These are phyloP conservation scores for Cryptocephalus primarius DNA, from an alignment of 2,888 invertebrate genomes.

Conservation along the genomic window DNA sequence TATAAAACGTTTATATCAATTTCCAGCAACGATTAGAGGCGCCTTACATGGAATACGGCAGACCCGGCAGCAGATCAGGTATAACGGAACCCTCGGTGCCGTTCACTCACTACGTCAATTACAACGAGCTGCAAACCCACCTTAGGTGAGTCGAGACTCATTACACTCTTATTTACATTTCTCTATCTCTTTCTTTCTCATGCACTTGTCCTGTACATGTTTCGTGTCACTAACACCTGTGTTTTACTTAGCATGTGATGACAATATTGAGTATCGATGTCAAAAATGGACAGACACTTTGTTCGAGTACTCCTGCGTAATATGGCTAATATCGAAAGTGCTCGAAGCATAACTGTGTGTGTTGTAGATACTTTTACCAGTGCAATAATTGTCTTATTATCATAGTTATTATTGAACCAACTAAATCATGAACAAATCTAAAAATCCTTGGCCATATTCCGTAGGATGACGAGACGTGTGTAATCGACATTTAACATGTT, in stretches of 20 bases:
- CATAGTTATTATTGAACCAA: too few relatives aligned
- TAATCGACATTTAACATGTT: background rate
- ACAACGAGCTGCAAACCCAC: conserved; percentile 75
- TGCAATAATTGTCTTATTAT: too few relatives aligned
- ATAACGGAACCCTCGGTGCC: conserved; percentile 41
- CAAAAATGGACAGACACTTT: too few relatives aligned
- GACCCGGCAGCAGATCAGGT: conserved; percentile 45
- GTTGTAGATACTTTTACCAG: too few relatives aligned
- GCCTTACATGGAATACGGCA: conserved; percentile 35
- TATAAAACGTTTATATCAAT: background rate
- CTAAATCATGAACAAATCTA: too few relatives aligned
- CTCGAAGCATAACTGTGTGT: too few relatives aligned
- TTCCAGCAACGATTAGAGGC: conserved; percentile 13
- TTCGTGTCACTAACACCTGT: conserved; percentile 29
- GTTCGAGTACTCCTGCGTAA: too few relatives aligned
- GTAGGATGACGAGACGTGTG: too few relatives aligned
- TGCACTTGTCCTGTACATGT: conserved; percentile 1
- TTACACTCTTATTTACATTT: background rate
- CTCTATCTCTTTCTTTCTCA: background rate
- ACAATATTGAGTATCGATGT: too few relatives aligned
- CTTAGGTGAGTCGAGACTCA: conserved; percentile 49
- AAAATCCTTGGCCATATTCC: too few relatives aligned
- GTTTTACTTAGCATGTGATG: conserved; percentile 23
- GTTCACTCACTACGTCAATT: conserved; percentile 69
- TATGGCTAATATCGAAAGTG: too few relatives aligned